phyloP scores from a whole-genome alignment of 2,888 invertebrate species.

The Glyphotaelius pellucidus region DNA sequence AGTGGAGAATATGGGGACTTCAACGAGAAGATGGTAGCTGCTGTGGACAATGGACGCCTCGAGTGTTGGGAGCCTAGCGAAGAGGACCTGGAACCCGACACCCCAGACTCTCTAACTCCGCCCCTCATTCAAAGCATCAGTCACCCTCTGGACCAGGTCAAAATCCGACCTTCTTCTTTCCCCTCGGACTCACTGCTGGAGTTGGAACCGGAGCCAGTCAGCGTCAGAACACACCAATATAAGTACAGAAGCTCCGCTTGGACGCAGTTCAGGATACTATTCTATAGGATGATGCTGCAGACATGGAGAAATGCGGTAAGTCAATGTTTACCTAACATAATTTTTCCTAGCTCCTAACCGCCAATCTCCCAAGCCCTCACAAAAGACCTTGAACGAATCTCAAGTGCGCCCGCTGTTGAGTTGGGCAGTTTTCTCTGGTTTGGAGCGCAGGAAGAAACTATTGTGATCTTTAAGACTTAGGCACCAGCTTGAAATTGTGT shows the following conservation, averaged over 20 bases:
- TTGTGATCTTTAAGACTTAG: not conserved
- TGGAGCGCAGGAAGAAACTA: not conserved
- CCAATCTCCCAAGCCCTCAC: not conserved
- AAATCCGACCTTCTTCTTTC: not conserved
- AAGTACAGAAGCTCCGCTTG: constrained; percentile 79
- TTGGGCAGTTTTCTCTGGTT: not conserved
- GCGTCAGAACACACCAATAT: constrained; percentile 75
- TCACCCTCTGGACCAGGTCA: not conserved
- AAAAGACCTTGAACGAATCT: too few relatives aligned
- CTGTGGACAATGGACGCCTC: constrained; percentile 82
- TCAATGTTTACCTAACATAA: not conserved
- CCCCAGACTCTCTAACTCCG: not conserved
- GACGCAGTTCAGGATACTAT: constrained; percentile 83
- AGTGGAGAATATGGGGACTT: constrained; percentile 88
- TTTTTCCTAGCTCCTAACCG: not conserved
- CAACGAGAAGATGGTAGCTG: constrained; percentile 82
- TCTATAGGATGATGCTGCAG: constrained; percentile 85
- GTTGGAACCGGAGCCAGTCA: constrained; percentile 73
- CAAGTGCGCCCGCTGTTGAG: not conserved
- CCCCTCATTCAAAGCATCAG: not conserved
- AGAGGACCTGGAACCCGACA: not conserved
- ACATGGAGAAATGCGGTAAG: constrained; percentile 85
- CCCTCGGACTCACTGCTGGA: constrained; percentile 69
- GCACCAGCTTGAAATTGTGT: too few relatives aligned
- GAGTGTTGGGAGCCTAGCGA: constrained; percentile 74